phyloP scores from a whole-genome alignment of 1,140 invertebrate species.

The Zaprionus africanus region DNA sequence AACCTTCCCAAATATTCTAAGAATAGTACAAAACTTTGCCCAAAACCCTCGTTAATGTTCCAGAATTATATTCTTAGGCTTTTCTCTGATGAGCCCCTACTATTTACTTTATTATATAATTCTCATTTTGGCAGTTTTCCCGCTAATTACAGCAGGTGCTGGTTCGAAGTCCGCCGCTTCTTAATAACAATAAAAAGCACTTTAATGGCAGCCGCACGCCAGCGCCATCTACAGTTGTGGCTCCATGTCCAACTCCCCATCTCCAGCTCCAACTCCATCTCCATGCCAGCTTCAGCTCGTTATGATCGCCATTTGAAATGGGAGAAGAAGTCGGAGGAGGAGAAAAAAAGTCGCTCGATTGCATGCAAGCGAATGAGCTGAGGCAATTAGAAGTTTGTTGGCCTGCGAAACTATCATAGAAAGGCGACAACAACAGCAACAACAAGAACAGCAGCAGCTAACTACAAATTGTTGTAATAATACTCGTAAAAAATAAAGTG shows the following conservation, averaged over 20 bases:
- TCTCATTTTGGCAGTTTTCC: conserved; percentile 45
- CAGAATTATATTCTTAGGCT: not conserved
- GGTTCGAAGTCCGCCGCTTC: conserved; percentile 17
- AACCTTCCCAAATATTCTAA: too few species aligned
- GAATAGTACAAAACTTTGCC: too few species aligned
- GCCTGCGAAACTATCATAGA: conserved; percentile 50
- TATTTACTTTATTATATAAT: not conserved
- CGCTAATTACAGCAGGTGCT: conserved; percentile 63
- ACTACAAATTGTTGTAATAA: conserved; percentile 10
- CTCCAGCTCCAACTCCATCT: not conserved
- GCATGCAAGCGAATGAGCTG: conserved; percentile 48
- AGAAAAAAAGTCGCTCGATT: conserved; percentile 38
- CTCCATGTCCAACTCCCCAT: not conserved
- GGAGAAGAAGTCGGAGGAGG: not conserved
- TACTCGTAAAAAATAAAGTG: conserved; percentile 27
- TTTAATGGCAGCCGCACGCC: conserved; percentile 63
- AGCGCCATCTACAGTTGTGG: conserved; percentile 20
- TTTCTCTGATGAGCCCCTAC: not conserved
- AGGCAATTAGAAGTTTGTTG: conserved; percentile 75
- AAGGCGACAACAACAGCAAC: not conserved
- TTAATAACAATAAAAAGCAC: conserved; percentile 54
- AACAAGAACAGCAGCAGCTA: not conserved
- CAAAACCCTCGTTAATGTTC: too few species aligned
- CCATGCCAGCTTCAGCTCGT: conserved; percentile 16
- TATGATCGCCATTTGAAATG: conserved; percentile 6